Conservation (phyloP, 2,113 vertebrate species). For the Pantherophis guttatus region DNA sequence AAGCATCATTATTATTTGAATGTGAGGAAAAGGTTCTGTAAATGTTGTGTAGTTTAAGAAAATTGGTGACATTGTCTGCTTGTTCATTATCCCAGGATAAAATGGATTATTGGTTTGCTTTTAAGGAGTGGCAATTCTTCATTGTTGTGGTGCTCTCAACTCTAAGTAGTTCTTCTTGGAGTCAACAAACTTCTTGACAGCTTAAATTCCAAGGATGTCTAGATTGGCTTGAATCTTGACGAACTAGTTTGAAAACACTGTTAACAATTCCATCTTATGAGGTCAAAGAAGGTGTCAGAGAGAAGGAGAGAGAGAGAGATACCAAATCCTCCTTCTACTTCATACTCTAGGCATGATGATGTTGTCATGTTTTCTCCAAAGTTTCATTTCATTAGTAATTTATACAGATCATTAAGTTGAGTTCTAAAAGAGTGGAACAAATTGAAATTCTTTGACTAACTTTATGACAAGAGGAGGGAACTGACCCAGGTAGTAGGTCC, state of each 20-base stretch:
- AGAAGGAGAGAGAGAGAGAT: neutral
- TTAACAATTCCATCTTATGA: neutral
- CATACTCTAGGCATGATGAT: neutral
- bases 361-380: neutral
- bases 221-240: neutral
- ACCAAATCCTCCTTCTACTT: neutral
- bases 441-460: neutral
- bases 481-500: neutral
- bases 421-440: neutral
- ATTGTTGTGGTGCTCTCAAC: neutral
- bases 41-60: slow-evolving; percentile 18
- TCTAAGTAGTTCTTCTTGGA: neutral
- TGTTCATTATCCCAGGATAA: neutral
- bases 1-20: slow-evolving; percentile 29
- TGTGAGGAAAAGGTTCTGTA: neutral
- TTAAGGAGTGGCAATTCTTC: neutral
- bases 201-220: neutral
- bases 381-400: neutral
- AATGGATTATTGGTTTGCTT: neutral
- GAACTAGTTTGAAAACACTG: neutral
- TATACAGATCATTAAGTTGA: neutral
- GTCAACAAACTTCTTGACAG: neutral
- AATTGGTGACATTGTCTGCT: neutral
- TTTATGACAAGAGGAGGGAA: neutral
- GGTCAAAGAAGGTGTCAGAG: neutral